Percentiles rank a stretch among this genome's conserved stretches.
phyloP scores from a whole-genome alignment of 1,140 invertebrate genomes.

The Drosophila hydei region DNA sequence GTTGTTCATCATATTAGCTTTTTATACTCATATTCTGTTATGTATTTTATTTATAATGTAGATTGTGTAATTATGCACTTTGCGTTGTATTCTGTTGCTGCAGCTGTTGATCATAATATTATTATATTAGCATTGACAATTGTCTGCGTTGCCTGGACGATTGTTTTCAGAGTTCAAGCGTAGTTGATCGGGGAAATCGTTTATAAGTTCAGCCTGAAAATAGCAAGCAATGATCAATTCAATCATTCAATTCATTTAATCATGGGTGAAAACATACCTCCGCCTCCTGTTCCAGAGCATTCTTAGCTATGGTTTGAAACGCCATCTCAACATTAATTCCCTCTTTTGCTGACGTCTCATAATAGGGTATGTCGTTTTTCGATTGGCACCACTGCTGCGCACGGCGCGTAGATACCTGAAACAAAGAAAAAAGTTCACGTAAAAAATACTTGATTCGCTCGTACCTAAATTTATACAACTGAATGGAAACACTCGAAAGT shows the following conservation, averaged over 20 bases:
- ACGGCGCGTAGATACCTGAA: constrained; percentile 94
- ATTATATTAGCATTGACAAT: constrained; percentile 89
- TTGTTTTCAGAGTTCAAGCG: constrained; percentile 90
- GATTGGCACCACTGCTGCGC: constrained; percentile 99
- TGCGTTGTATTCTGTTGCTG: constrained; percentile 56
- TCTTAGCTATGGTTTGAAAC: constrained; percentile 98
- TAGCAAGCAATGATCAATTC: not conserved
- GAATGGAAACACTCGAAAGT: too few relatives aligned
- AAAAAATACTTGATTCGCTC: too few relatives aligned
- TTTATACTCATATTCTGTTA: constrained; percentile 59
- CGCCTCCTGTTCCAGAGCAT: constrained; percentile 96
- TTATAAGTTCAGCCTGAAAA: constrained; percentile 92
- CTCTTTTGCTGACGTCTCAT: constrained; percentile 99
- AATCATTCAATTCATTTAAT: not conserved
- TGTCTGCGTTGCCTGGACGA: constrained; percentile 89
- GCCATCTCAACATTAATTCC: constrained; percentile 99
- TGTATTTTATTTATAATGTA: constrained; percentile 74
- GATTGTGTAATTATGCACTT: constrained; percentile 71
- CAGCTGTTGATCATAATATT: constrained; percentile 26
- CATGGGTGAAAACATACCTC: constrained; percentile 83
- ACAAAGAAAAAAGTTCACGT: not conserved
- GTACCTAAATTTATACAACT: too few relatives aligned
- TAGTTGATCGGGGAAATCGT: constrained; percentile 99
- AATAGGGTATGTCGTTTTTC: constrained; percentile 99
- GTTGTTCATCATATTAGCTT: constrained; percentile 56